Evolutionary conservation across 2,888 invertebrate species (phyloP), one percentile per base, ranked within the genome.

Genomic region (Siphlonurus alternatus): DNA sequence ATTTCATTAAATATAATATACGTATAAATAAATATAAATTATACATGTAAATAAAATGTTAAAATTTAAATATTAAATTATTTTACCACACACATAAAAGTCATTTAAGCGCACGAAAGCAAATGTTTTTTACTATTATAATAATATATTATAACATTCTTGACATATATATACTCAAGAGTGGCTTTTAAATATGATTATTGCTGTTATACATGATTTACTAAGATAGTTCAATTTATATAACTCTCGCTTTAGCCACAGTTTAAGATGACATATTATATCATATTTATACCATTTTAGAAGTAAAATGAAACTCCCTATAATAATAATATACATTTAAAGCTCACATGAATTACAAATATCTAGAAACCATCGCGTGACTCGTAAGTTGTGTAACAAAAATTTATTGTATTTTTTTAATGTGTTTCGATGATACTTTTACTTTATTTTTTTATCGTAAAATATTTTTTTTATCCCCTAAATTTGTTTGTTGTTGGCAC

Each of bases 141-240:
- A n/a, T n/a, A 10, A 38, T 38, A 38, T 38, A 38, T 38, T 10
- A 38, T 38, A 38, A 38, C 38, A 38, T 38, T 38, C 38, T 38
- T 38, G 5, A 5, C 15, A 38, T 38, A 38, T 38, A 38, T 38
- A 38, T 38, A 38, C 38, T 5, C 38, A 38, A 10, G 38, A 38
- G 15, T 38, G 15, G 15, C 15, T 10, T 38, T 38, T 10, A 38
- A 38, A 38, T 38, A 38, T 38, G 15, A 22, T 56, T 56, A 5
- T 56, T 56, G 20, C 56, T 7, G 19, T 56, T 56, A 7, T 56
- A 56, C 56, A 56, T 56, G 56, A 56, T 56, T 20, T 22, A 56
- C 56, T n/a, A 56, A 18, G 56, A 56, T 56, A 56, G 56, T 56
- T 56, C 56, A 56, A 56, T 56, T 56, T 56, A 56, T 56, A 20